phyloP scores from a whole-genome alignment of 1,140 invertebrate genomes.

The Drosophila aff. region DNA sequence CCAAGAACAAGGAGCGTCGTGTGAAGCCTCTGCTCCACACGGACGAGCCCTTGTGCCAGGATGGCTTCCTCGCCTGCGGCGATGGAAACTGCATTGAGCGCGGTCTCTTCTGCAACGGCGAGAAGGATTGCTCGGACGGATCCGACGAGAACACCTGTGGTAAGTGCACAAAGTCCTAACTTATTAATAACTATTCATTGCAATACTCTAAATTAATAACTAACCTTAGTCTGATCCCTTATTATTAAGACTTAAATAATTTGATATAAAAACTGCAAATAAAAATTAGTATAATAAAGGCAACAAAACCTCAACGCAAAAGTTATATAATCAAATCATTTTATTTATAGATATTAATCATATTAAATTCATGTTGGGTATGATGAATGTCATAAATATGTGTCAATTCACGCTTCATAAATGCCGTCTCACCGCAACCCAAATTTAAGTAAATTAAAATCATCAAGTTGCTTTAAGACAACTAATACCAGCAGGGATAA shows the following conservation, averaged over 20 bases:
- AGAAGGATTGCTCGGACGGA: constrained; percentile 94
- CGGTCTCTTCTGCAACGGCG: constrained; percentile 97
- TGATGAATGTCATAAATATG: constrained; percentile 4
- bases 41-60: constrained; percentile 95
- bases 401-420: constrained; percentile 14
- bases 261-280: not conserved
- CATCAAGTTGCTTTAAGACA: not conserved
- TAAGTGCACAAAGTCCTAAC: constrained; percentile 86
- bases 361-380: not conserved
- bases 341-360: constrained; percentile 10
- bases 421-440: constrained; percentile 2
- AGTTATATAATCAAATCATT: not conserved
- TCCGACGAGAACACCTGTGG: constrained; percentile 97
- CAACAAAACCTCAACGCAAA: not conserved
- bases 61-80: constrained; percentile 94
- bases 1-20: constrained; percentile 96
- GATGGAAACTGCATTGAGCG: constrained; percentile 94
- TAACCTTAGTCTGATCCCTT: not conserved
- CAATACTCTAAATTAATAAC: no score
- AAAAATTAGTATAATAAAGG: not conserved
- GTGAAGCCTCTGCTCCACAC: constrained; percentile 95
- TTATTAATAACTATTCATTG: not conserved
- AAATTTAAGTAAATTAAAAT: constrained; percentile 7
- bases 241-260: not conserved
- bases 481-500: constrained; percentile 1